Conservation (phyloP, 1,140 invertebrate genomes). For the Stratiolaelaps scimitus region DNA sequence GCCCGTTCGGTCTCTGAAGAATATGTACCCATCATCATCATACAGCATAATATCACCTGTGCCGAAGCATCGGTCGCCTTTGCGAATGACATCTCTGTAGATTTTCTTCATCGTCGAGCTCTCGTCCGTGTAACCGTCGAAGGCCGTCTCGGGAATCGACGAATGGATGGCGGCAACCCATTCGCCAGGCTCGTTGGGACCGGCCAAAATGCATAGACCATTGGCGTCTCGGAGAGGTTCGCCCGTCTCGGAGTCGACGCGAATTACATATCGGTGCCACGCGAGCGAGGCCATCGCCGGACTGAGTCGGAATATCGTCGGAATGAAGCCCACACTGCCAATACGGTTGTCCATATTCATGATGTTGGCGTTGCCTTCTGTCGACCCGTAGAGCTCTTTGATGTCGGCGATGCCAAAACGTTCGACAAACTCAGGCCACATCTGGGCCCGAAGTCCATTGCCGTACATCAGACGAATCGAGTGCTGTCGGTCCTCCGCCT, state of each 20-base stretch:
- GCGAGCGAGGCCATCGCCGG: conserved; percentile 46
- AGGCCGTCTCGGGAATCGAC: conserved; percentile 44
- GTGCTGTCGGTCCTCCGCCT: conserved; percentile 63
- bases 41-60: conserved; percentile 72
- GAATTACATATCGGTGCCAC: conserved; percentile 76
- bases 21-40: conserved; percentile 85
- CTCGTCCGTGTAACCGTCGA: conserved; percentile 73
- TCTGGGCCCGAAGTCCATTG: conserved; percentile 87
- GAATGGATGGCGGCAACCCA: conserved; percentile 88
- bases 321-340: conserved; percentile 86
- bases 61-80: conserved; percentile 77
- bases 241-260: conserved; percentile 65
- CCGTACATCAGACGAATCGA: conserved; percentile 73
- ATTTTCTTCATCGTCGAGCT: conserved; percentile 83
- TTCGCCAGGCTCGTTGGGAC: conserved; percentile 72
- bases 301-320: conserved; percentile 54
- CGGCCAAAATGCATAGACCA: conserved; percentile 67
- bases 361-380: conserved; percentile 91
- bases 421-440: conserved; percentile 79
- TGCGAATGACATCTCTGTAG: conserved; percentile 67
- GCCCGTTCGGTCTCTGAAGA: conserved; percentile 88
- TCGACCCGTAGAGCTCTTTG: conserved; percentile 89
- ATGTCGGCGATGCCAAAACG: conserved; percentile 69
- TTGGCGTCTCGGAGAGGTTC: conserved; percentile 59
- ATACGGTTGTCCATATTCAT: conserved; percentile 75